Evolutionary conservation across 2,797 vertebrate species (phyloP).

Genomic region (Telmatherina bonti): DNA sequence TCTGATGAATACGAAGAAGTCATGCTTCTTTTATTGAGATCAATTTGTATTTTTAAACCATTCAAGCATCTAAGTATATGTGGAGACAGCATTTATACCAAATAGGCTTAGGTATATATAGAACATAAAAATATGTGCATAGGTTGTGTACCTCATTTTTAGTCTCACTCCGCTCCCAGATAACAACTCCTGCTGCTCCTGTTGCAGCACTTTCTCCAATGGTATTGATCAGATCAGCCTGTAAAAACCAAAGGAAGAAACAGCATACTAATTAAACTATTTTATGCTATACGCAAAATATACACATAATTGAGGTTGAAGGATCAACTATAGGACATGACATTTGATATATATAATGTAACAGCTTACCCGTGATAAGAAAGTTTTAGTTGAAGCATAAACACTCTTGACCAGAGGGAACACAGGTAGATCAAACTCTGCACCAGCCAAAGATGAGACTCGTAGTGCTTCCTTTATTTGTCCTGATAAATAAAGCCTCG

Average conservation of each 20-base stretch:
- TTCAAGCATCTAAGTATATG: background rate
- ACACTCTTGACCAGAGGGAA: slow-evolving; percentile 83
- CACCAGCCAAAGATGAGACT: slow-evolving; percentile 75
- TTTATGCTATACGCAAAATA: background rate
- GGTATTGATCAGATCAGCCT: slow-evolving; percentile 86
- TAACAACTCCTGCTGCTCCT: slow-evolving; percentile 84
- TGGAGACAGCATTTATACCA: background rate
- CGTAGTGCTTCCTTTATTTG: slow-evolving; percentile 83
- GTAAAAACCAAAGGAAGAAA: slow-evolving; percentile 10
- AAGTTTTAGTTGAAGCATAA: slow-evolving; percentile 79
- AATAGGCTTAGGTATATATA: background rate
- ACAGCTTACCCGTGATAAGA: slow-evolving; percentile 81
- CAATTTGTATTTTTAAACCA: background rate
- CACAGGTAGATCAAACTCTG: slow-evolving; percentile 80
- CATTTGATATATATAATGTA: background rate
- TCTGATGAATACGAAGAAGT: background rate
- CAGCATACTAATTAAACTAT: background rate
- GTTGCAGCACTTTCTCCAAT: slow-evolving; percentile 88
- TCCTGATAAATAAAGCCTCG: slow-evolving; percentile 77
- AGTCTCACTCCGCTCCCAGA: slow-evolving; percentile 81
- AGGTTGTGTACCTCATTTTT: slow-evolving; percentile 72
- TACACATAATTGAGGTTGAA: background rate
- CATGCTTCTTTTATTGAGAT: background rate
- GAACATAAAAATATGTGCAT: background rate
- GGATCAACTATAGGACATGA: background rate